Evolutionary conservation across 2,888 invertebrate species (phyloP).

Genomic region (Mactromeris polynyma): DNA sequence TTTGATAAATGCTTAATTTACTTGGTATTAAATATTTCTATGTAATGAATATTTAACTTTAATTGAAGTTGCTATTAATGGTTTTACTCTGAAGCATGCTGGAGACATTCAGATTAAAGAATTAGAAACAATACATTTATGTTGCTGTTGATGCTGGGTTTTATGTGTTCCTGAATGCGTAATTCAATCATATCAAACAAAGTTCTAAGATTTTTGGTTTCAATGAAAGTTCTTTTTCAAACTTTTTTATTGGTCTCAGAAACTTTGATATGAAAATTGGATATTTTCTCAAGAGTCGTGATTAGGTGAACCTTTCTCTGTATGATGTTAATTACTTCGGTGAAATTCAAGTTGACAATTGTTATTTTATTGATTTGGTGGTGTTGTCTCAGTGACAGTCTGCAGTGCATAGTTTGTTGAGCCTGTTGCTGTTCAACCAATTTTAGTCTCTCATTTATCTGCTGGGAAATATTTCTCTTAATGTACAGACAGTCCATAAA

Average conservation of each 20-base stretch:
- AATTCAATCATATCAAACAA: not conserved
- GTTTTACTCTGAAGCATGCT: no score
- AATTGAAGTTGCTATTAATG: not conserved
- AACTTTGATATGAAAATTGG: not conserved
- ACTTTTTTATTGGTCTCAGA: not conserved
- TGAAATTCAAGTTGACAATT: slow-evolving; percentile 9
- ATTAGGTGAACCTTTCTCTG: not conserved
- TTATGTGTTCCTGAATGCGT: not conserved
- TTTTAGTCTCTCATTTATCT: no score
- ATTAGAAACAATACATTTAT: not conserved
- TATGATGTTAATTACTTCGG: not conserved
- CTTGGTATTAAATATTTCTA: not conserved
- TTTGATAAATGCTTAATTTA: not conserved
- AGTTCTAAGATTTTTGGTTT: not conserved
- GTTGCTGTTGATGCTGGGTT: not conserved
- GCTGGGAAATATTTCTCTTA: no score
- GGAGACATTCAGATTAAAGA: not conserved
- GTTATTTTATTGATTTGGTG: not conserved
- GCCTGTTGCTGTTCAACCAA: no score
- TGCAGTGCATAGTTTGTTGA: no score
- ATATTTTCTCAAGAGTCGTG: not conserved
- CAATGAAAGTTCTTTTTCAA: not conserved
- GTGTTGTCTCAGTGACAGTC: not conserved
- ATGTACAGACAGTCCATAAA: no score
- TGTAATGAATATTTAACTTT: not conserved